phyloP scores from a whole-genome alignment of 2,888 invertebrate species.

The Abrostola triplasia region DNA sequence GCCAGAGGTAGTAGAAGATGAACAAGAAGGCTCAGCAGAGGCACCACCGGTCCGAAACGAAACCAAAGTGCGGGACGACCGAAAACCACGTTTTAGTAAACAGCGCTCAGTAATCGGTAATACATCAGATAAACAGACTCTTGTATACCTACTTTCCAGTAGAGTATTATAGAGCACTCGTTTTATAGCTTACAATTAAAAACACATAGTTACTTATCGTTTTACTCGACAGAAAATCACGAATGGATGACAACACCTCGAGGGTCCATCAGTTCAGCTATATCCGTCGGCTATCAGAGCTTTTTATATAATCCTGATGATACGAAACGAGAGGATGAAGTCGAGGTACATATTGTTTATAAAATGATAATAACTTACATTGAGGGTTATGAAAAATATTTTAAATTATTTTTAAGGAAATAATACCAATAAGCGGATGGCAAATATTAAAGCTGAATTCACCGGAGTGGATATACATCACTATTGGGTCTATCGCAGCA shows the following conservation, averaged over 20 bases:
- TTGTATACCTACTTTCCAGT: background rate
- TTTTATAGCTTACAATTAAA: too few relatives aligned
- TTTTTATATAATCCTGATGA: slow-evolving; percentile 72
- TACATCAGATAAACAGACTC: background rate
- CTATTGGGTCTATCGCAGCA: slow-evolving; percentile 89
- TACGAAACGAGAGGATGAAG: slow-evolving; percentile 71
- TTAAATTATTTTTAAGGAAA: slow-evolving; percentile 58
- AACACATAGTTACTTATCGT: too few relatives aligned
- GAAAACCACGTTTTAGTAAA: slow-evolving; percentile 64
- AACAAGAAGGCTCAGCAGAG: slow-evolving; percentile 55
- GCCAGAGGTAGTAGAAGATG: slow-evolving; percentile 69
- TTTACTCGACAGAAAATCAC: slow-evolving; percentile 68
- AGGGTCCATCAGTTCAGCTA: slow-evolving; percentile 78
- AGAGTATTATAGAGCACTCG: too few relatives aligned
- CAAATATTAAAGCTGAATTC: slow-evolving; percentile 89
- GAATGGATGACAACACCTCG: slow-evolving; percentile 82
- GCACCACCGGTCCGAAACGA: slow-evolving; percentile 8
- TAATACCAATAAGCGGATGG: slow-evolving; percentile 76
- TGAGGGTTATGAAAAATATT: background rate
- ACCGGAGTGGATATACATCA: slow-evolving; percentile 90
- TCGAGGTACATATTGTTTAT: slow-evolving; percentile 66
- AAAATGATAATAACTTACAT: background rate
- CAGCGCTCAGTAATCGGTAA: slow-evolving; percentile 71
- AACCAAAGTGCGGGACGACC: slow-evolving; percentile 68
- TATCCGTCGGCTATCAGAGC: slow-evolving; percentile 78